These are phyloP conservation scores for Lochmaea capreae DNA, from an alignment of 2,888 invertebrate genomes.

Conservation along the genomic window DNA sequence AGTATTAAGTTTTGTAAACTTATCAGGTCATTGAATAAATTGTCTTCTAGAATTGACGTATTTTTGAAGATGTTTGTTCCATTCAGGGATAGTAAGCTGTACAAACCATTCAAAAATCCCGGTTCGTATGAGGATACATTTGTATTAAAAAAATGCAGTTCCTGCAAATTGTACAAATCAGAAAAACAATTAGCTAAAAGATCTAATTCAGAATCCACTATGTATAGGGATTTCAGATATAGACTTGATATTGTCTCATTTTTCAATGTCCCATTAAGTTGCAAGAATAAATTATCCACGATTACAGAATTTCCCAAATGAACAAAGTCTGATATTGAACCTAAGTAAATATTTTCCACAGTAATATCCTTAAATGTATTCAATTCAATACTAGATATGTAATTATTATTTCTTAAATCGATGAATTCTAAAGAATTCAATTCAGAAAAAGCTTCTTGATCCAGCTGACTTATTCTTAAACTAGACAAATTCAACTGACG, in stretches of 20 bases:
- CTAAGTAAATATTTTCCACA: not conserved
- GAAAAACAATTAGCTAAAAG: slow-evolving; percentile 15
- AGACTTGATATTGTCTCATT: slow-evolving; percentile 17
- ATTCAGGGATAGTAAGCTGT: slow-evolving; percentile 26
- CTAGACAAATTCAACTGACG: slow-evolving; percentile 18
- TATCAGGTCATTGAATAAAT: slow-evolving; percentile 28
- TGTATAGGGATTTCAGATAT: slow-evolving; percentile 17
- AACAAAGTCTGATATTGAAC: not conserved
- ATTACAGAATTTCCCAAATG: slow-evolving; percentile 4
- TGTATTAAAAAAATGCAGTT: slow-evolving; percentile 27
- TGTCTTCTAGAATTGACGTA: not conserved
- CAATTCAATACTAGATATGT: slow-evolving; percentile 9
- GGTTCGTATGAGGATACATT: slow-evolving; percentile 14
- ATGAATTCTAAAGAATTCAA: slow-evolving; percentile 6
- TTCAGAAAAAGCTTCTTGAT: slow-evolving; percentile 15
- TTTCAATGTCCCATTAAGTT: slow-evolving; percentile 19
- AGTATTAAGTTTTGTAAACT: slow-evolving; percentile 23
- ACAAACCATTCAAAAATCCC: slow-evolving; percentile 29
- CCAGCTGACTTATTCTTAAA: slow-evolving; percentile 9
- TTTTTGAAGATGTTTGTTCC: slow-evolving; percentile 29
- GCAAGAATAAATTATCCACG: not conserved
- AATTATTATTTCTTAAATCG: slow-evolving; percentile 33
- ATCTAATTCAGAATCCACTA: slow-evolving; percentile 26
- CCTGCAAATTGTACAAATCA: slow-evolving; percentile 24
- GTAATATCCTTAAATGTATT: not conserved